Evolutionary conservation across 2,113 vertebrate genomes (phyloP).

Genomic region (Thermophis baileyi): DNA sequence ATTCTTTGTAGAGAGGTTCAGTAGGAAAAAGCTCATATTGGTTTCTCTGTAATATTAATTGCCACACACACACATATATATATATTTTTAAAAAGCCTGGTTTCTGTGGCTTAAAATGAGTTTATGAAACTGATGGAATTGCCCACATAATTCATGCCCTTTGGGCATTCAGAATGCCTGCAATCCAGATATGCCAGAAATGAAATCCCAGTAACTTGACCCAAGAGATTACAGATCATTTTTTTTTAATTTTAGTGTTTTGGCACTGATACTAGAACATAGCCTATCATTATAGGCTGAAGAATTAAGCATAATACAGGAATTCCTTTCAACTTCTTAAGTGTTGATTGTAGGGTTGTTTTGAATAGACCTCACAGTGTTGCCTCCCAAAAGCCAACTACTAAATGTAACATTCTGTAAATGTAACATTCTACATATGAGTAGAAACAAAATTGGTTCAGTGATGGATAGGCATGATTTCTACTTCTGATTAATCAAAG

Average conservation of each 20-base stretch:
- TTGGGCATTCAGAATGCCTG: not conserved
- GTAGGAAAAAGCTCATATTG: accelerated
- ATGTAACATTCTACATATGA: not conserved
- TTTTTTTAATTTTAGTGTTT: not conserved
- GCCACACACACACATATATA: no score
- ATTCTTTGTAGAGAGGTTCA: not conserved
- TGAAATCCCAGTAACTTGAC: not conserved
- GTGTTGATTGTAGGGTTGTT: not conserved
- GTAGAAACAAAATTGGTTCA: not conserved
- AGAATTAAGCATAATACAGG: not conserved
- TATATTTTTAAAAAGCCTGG: not conserved
- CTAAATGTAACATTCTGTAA: not conserved
- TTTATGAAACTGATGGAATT: accelerated
- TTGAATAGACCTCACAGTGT: not conserved
- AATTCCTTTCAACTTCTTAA: not conserved
- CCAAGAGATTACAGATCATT: not conserved
- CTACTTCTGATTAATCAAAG: not conserved
- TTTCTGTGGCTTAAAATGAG: not conserved
- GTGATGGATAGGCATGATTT: not conserved
- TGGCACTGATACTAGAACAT: not conserved
- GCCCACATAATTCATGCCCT: not conserved
- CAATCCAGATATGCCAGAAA: not conserved
- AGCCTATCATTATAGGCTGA: not conserved
- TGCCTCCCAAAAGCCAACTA: not conserved
- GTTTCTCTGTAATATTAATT: accelerated